Percentiles rank a stretch among this genome's conserved stretches.
phyloP scores from a whole-genome alignment of 2,888 invertebrate genomes.

The Zootermopsis nevadensis region DNA sequence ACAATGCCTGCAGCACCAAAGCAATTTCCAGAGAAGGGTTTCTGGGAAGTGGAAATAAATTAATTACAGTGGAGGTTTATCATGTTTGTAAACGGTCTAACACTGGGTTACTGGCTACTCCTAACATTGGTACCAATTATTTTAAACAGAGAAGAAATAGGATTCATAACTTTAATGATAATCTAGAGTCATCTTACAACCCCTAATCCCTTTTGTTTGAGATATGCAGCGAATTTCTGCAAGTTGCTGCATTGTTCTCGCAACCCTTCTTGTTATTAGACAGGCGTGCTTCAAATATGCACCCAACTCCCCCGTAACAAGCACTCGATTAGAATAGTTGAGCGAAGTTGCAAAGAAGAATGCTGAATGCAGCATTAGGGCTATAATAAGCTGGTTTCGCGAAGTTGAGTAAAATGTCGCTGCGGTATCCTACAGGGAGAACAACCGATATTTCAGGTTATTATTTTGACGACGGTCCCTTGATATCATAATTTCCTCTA shows the following conservation, averaged over 20 bases:
- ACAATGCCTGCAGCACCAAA: background rate
- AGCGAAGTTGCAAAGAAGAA: slow-evolving; percentile 32
- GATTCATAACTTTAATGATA: background rate
- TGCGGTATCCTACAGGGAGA: background rate
- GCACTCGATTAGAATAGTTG: slow-evolving; percentile 35
- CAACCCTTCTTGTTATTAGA: slow-evolving; percentile 20
- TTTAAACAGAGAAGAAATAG: slow-evolving; percentile 18
- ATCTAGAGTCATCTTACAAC: background rate
- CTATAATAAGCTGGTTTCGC: background rate
- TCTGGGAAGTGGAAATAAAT: background rate
- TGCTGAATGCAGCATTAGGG: background rate
- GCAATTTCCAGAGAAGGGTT: background rate
- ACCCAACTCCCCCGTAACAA: background rate
- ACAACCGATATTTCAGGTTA: background rate
- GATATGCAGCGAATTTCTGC: slow-evolving; percentile 24
- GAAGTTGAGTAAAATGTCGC: slow-evolving; percentile 16
- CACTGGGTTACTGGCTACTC: background rate
- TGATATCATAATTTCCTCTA: background rate
- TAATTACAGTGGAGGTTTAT: background rate
- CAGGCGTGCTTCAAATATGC: slow-evolving; percentile 32
- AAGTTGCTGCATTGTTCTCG: slow-evolving; percentile 30
- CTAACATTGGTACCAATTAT: background rate
- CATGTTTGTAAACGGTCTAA: background rate
- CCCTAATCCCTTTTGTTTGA: background rate
- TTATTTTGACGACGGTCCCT: background rate